These are phyloP conservation scores for Zapornia atra DNA, from an alignment of 2,113 vertebrate genomes.

Conservation along the genomic window DNA sequence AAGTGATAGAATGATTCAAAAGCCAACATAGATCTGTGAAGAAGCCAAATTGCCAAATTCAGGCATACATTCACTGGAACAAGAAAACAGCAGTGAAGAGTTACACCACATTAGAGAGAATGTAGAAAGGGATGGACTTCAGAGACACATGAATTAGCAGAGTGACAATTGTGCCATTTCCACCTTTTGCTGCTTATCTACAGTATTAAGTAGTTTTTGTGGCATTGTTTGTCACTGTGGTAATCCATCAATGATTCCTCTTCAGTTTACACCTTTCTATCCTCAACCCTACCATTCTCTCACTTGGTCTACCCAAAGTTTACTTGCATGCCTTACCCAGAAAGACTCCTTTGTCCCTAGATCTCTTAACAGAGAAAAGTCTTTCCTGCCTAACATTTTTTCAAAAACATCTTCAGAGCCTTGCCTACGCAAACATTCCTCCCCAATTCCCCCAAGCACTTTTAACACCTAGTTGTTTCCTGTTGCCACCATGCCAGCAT, in stretches of 20 bases:
- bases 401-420: neutral
- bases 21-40: neutral
- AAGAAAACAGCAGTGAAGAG: neutral
- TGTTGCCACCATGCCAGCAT: neutral
- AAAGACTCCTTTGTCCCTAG: neutral
- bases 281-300: neutral
- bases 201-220: neutral
- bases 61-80: neutral
- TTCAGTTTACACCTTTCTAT: neutral
- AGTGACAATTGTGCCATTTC: neutral
- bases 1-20: neutral
- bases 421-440: neutral
- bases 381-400: neutral
- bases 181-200: neutral
- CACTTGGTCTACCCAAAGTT: neutral
- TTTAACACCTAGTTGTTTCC: neutral
- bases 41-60: neutral
- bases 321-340: neutral
- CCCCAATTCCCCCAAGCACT: neutral
- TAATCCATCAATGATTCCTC: neutral
- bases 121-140: neutral
- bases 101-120: neutral
- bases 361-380: neutral
- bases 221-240: neutral
- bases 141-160: neutral